A percentile compares a stretch with the other conserved stretches of the same genome.
phyloP scores from a whole-genome alignment of 2,888 invertebrate genomes.

The Drosophila koepferae region DNA sequence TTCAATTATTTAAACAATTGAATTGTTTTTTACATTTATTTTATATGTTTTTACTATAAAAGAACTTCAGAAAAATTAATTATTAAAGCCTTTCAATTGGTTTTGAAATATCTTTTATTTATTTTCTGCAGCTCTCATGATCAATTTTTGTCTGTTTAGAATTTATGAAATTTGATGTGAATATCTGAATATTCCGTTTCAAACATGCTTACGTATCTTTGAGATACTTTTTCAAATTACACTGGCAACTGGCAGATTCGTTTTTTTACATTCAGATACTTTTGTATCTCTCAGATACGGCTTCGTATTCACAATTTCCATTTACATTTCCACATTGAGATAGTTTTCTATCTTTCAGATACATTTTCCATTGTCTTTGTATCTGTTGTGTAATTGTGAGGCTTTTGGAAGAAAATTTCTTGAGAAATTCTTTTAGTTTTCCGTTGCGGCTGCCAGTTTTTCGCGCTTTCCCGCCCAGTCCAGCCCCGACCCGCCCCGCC shows the following conservation, averaged over 20 bases:
- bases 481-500: not conserved
- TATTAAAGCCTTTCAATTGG: too few relatives aligned
- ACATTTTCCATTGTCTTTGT: not conserved
- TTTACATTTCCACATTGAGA: not conserved
- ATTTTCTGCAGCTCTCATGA: too few relatives aligned
- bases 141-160: too few relatives aligned
- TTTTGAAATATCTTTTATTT: too few relatives aligned
- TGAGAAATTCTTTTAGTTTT: slow-evolving; percentile 48
- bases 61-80: too few relatives aligned
- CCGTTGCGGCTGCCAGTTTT: slow-evolving; percentile 28
- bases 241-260: not conserved
- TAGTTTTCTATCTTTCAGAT: slow-evolving; percentile 9
- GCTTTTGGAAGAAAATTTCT: slow-evolving; percentile 22
- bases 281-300: slow-evolving; percentile 11
- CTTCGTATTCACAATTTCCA: not conserved
- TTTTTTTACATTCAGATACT: not conserved
- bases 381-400: slow-evolving; percentile 26
- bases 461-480: slow-evolving; percentile 32
- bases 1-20: too few relatives aligned
- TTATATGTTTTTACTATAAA: too few relatives aligned
- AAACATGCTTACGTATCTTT: not conserved
- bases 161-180: not conserved
- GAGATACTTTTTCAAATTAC: not conserved
- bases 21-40: too few relatives aligned
- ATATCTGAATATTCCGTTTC: not conserved